These are phyloP conservation scores for Sinhomidia bicolor DNA, from an alignment of 2,888 invertebrate species.

Conservation along the genomic window DNA sequence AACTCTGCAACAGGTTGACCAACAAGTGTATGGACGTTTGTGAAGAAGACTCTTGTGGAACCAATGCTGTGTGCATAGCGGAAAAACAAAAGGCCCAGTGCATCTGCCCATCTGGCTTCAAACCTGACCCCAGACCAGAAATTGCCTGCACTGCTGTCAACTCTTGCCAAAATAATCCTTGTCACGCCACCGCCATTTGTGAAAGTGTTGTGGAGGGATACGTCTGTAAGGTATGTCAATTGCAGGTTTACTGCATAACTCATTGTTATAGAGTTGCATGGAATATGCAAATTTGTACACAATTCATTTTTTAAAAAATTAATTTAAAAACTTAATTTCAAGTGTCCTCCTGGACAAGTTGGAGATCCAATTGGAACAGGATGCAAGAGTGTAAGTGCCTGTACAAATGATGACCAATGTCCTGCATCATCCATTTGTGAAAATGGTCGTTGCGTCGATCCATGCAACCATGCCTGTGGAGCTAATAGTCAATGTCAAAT, in stretches of 20 bases:
- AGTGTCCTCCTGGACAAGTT: constrained; percentile 88
- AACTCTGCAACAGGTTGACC: constrained; percentile 91
- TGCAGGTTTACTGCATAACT: too few species aligned
- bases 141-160: constrained; percentile 87
- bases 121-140: constrained; percentile 91
- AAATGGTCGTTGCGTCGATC: constrained; percentile 88
- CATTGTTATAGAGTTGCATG: too few species aligned
- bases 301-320: too few species aligned
- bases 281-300: too few species aligned
- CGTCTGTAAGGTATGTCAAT: too few species aligned
- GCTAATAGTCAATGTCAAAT: constrained; percentile 91
- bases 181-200: constrained; percentile 91
- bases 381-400: constrained; percentile 90
- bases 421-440: constrained; percentile 89
- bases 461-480: constrained; percentile 92
- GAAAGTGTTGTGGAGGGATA: constrained; percentile 86
- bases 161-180: constrained; percentile 83
- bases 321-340: too few species aligned
- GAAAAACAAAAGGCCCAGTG: constrained; percentile 92
- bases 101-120: constrained; percentile 92
- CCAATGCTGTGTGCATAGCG: constrained; percentile 93
- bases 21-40: constrained; percentile 92
- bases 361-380: constrained; percentile 90
- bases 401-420: constrained; percentile 89
- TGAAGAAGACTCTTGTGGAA: constrained; percentile 91